phyloP scores from a whole-genome alignment of 2,113 vertebrate species.

The Hemiscyllium ocellatum region DNA sequence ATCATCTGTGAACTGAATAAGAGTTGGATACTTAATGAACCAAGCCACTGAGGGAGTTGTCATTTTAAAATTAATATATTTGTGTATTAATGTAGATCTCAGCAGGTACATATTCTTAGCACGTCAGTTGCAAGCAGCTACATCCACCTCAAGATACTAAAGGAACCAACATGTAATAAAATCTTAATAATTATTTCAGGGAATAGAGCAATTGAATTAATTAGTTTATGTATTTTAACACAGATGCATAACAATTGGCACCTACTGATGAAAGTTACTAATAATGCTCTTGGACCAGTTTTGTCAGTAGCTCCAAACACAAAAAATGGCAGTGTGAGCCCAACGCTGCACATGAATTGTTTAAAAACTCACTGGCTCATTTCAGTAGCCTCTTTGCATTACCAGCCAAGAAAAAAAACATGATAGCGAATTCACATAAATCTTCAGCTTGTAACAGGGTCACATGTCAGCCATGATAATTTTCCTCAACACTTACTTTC shows the following conservation, averaged over 20 bases:
- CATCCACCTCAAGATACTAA: background rate
- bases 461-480: background rate
- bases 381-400: background rate
- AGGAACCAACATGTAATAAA: background rate
- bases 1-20: conserved; percentile 21
- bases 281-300: background rate
- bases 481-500: background rate
- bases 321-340: background rate
- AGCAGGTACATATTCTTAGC: conserved; percentile 20
- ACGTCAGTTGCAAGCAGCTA: background rate
- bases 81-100: conserved; percentile 23
- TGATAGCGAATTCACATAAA: background rate
- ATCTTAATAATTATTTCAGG: background rate
- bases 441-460: background rate
- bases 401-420: background rate
- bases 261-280: background rate
- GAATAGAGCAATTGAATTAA: background rate
- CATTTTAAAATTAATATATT: conserved; percentile 34
- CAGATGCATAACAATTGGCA: background rate
- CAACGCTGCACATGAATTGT: background rate
- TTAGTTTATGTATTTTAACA: background rate
- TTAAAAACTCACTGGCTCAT: background rate
- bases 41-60: conserved; percentile 23
- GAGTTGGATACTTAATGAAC: conserved; percentile 28
- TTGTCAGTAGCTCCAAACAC: background rate